These are phyloP conservation scores for Cyanocitta stelleri DNA, from an alignment of 2,113 vertebrate species.

Conservation along the genomic window DNA sequence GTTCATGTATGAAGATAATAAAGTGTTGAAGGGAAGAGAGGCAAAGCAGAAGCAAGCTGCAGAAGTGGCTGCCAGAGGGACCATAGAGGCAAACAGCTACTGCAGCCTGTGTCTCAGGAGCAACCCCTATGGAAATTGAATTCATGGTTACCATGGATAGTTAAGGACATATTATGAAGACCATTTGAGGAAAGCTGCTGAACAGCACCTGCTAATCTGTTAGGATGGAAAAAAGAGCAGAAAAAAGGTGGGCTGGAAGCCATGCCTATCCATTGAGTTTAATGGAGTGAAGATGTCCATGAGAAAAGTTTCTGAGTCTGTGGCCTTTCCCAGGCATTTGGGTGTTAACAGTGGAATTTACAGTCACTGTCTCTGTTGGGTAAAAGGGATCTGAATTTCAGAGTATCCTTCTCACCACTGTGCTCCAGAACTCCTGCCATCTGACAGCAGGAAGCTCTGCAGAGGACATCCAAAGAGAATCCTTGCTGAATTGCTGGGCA, in stretches of 20 bases:
- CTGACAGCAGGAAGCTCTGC: not conserved
- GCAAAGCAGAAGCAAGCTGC: not conserved
- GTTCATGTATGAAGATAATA: not conserved
- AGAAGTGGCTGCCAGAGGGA: not conserved
- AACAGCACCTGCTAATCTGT: not conserved
- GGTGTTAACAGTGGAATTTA: not conserved
- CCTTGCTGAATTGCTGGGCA: not conserved
- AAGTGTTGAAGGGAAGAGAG: not conserved
- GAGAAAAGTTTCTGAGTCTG: not conserved
- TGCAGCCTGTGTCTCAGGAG: not conserved
- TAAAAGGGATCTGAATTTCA: not conserved
- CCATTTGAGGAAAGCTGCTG: not conserved
- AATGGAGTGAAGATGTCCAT: not conserved
- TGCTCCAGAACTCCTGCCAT: not conserved
- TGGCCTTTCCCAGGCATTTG: not conserved
- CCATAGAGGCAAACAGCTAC: not conserved
- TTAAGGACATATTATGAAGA: not conserved
- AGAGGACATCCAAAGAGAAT: not conserved
- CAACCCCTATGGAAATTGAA: not conserved
- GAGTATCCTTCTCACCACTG: not conserved
- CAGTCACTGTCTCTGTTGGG: not conserved
- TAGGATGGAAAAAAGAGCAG: not conserved
- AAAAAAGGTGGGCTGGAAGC: not conserved
- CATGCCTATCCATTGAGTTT: not conserved
- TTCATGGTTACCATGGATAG: not conserved